Conservation (phyloP, 2,113 vertebrate species). For the Macroglossus sobrinus region DNA sequence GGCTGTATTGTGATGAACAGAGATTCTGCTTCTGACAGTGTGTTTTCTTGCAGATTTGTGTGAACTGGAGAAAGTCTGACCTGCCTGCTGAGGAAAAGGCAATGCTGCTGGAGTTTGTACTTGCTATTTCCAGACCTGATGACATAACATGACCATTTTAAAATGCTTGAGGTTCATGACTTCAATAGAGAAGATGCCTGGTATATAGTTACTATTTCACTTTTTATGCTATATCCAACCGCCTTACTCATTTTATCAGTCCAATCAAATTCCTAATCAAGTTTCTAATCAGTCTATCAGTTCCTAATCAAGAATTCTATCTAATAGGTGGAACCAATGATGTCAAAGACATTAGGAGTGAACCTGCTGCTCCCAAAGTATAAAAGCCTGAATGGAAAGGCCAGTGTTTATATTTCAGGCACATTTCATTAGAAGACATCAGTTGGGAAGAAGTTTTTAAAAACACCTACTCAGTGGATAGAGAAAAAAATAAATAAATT, state of each 20-base stretch:
- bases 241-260: conserved; percentile 85
- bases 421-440: not conserved
- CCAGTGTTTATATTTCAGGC: not conserved
- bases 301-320: conserved; percentile 89
- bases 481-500: conserved; percentile 31
- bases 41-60: conserved; percentile 79
- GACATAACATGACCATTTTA: conserved; percentile 85
- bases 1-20: not conserved
- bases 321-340: conserved; percentile 80
- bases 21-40: not conserved
- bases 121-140: conserved; percentile 84
- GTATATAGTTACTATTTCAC: conserved; percentile 88
- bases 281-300: not conserved
- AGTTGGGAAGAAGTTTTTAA: not conserved
- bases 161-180: conserved; percentile 83
- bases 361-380: not conserved
- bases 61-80: conserved; percentile 87
- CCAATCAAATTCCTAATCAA: too few relatives aligned
- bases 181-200: conserved; percentile 89
- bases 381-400: not conserved
- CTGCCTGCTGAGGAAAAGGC: conserved; percentile 81
- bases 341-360: not conserved
- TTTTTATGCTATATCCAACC: conserved; percentile 90
- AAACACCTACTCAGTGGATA: not conserved
- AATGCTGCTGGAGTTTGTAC: conserved; percentile 90